A percentile compares a stretch with the other conserved stretches of the same genome.
These are phyloP conservation scores for Columba livia DNA, from an alignment of 2,113 vertebrate genomes.

Conservation along the genomic window DNA sequence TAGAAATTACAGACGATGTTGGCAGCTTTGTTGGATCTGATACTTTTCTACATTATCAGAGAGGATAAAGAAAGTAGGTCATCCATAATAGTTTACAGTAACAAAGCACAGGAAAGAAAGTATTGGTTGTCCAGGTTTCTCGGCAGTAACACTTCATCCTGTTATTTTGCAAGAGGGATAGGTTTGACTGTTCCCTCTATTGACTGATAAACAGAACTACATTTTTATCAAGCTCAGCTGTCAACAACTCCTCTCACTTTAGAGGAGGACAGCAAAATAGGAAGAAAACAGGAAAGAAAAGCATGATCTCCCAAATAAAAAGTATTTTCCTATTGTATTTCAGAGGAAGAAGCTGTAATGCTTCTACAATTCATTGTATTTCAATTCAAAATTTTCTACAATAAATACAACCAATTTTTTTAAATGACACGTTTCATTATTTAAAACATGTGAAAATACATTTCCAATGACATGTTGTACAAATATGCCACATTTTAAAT, in stretches of 20 bases:
- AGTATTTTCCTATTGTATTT: neutral
- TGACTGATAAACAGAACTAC: neutral
- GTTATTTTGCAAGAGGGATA: neutral
- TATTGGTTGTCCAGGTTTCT: neutral
- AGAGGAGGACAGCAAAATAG: neutral
- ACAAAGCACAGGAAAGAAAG: slow-evolving; percentile 20
- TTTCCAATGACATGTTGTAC: neutral
- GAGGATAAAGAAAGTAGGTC: slow-evolving; percentile 56
- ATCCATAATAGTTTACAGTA: neutral
- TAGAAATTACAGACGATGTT: neutral
- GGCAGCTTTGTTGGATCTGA: slow-evolving; percentile 46
- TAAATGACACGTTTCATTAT: neutral
- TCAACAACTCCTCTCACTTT: neutral
- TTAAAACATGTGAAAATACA: neutral
- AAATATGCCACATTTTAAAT: neutral
- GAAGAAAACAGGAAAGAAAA: neutral
- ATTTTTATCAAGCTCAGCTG: neutral
- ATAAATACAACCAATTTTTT: neutral
- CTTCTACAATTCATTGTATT: neutral
- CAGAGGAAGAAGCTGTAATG: neutral
- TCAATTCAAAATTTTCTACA: neutral
- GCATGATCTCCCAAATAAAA: neutral
- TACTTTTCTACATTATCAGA: slow-evolving; percentile 24
- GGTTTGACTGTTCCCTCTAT: neutral
- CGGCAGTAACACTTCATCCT: neutral